Percentiles rank a stretch among this genome's conserved stretches.
phyloP scores from a whole-genome alignment of 1,140 invertebrate species.

The Caenorhabditis latens region DNA sequence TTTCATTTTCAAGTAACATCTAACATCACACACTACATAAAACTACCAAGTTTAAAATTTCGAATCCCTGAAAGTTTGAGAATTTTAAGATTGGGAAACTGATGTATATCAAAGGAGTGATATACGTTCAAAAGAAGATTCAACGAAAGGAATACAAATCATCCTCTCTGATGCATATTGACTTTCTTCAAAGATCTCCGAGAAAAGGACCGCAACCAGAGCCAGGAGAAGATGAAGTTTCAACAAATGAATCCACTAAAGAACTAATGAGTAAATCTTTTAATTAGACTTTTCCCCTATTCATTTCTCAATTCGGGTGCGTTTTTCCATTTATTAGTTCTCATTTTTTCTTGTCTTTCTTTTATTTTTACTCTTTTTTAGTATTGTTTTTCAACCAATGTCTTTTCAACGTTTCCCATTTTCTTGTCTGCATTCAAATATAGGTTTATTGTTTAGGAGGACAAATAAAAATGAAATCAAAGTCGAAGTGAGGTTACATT shows the following conservation, averaged over 20 bases:
- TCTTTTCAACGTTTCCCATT: background rate
- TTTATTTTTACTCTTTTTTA: background rate
- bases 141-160: constrained; percentile 41
- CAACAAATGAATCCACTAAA: constrained; percentile 37
- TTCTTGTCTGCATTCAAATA: background rate
- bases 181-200: constrained; percentile 27
- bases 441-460: background rate
- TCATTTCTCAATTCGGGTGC: background rate
- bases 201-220: background rate
- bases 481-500: too few species aligned
- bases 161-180: constrained; percentile 34
- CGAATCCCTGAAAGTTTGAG: background rate
- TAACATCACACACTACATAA: background rate
- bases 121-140: constrained; percentile 19
- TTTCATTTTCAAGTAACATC: background rate
- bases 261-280: constrained; percentile 38
- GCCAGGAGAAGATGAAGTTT: constrained; percentile 42
- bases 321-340: background rate
- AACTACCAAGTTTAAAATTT: background rate
- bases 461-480: constrained; percentile 1
- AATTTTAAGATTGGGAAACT: constrained; percentile 8
- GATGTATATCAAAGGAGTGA: constrained; percentile 31
- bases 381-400: background rate
- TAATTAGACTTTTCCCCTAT: background rate
- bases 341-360: constrained; percentile 20